Conservation (phyloP, 2,888 invertebrate species). For the Octonoba sinensis region DNA sequence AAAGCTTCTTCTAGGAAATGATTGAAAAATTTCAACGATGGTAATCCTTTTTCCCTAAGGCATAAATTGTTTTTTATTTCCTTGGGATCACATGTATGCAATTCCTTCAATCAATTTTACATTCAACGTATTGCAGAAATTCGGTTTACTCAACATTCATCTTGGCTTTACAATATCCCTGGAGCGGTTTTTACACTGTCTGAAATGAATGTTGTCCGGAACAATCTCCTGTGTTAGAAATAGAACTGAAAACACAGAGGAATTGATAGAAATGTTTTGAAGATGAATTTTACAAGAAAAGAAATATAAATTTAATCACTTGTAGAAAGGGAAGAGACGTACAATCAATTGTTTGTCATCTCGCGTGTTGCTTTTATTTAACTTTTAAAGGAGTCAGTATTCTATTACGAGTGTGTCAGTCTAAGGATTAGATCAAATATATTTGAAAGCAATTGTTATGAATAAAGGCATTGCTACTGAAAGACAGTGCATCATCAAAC, state of each 20-base stretch:
- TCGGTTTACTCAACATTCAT: constrained; percentile 24
- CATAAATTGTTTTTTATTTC: constrained; percentile 22
- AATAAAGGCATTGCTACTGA: too few relatives aligned
- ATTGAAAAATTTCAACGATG: background rate
- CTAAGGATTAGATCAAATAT: too few relatives aligned
- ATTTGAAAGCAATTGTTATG: too few relatives aligned
- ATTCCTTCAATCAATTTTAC: constrained; percentile 35
- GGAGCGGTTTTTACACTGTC: background rate
- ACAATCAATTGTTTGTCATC: too few relatives aligned
- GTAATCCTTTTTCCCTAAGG: constrained; percentile 29
- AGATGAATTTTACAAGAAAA: background rate
- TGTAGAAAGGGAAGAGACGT: background rate
- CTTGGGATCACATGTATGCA: constrained; percentile 8
- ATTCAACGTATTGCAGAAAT: constrained; percentile 29
- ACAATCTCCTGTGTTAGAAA: too few relatives aligned
- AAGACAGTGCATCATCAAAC: too few relatives aligned
- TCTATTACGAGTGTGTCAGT: too few relatives aligned
- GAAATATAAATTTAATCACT: background rate
- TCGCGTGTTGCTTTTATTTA: too few relatives aligned
- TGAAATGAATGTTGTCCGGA: constrained; percentile 11
- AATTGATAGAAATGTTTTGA: background rate
- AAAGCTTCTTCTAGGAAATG: too few relatives aligned
- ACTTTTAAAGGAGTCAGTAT: too few relatives aligned
- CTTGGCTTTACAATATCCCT: background rate
- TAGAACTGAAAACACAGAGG: background rate